Base-by-base conservation (phyloP, 2,797 vertebrate genomes). In the Emys orbicularis region DNA sequence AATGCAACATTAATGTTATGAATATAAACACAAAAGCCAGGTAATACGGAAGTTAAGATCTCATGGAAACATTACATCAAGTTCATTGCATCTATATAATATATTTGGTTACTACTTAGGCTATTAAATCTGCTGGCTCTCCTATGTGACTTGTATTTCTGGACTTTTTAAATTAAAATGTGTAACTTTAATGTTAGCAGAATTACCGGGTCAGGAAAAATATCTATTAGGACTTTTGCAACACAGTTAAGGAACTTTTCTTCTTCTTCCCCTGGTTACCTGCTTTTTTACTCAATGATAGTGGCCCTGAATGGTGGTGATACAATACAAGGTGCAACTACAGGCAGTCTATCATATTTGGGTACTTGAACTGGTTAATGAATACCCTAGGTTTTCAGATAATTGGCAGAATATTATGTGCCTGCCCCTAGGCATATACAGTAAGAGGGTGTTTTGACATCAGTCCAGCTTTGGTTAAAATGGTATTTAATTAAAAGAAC, bases 401-500 rank as follows among this genome's bases (percentile, higher is more conserved):
- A 12, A 93, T 41, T 81, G 90, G n/a, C 3, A 37, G 74, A 52
- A 29, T 18, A 31, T 49, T 96, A 47, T 1, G 1, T 93, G 29
- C 83, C 72, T 97, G 92, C 49, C 85, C 90, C 91, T 87, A 83
- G 87, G 87, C 83, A 89, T 59, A 81, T 92, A 86, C 85, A 89
- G 87, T 81, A 57, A 79, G 83, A 92, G 61, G 76, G 41, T 91
- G 72, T 65, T 54, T 34, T 94, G 87, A 81, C 90, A 59, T 72
- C 89, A 91, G 84, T 56, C 56, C 95, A 90, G 88, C 82, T 94
- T 89, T 94, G 81, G 91, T 95, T 95, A 96, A 97, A 94, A 90
- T 96, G 77, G 84, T 94, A 59, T 90, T 95, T 96, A 97, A 95
- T 97, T 96, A 92, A 94, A 94, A 95, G 93, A 92, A 93, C 79